A percentile compares a stretch with the other conserved stretches of the same genome.
phyloP scores from a whole-genome alignment of 2,113 vertebrate species.

The Oryzias celebensis region DNA sequence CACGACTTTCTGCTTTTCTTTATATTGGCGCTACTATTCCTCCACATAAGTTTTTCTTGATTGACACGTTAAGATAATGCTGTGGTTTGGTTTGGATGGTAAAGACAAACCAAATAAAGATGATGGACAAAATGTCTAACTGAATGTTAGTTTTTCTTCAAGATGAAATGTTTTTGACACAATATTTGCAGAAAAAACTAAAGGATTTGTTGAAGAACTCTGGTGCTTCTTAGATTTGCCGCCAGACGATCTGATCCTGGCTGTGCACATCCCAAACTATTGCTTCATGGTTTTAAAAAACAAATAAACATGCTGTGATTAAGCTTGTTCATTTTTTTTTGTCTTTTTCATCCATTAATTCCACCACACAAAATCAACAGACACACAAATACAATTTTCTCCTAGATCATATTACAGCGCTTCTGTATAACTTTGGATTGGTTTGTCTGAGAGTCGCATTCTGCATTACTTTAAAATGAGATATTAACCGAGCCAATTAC shows the following conservation, averaged over 20 bases:
- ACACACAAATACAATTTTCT: constrained; percentile 11
- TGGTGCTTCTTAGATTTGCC: no score
- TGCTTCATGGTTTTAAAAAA: not conserved
- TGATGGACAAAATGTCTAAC: no score
- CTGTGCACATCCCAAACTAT: not conserved
- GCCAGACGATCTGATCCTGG: not conserved
- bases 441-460: constrained; percentile 22
- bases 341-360: constrained; percentile 2
- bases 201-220: no score
- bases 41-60: not conserved
- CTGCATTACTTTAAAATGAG: constrained; percentile 30
- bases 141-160: no score
- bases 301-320: constrained; percentile 8
- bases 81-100: constrained; percentile 9
- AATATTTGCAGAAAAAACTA: no score
- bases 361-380: not conserved
- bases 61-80: constrained; percentile 18
- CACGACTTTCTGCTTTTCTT: constrained; percentile 17
- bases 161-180: no score
- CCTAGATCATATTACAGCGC: constrained; percentile 14
- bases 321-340: not conserved
- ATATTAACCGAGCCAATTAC: constrained; percentile 41
- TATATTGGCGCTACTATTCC: not conserved
- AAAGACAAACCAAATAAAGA: no score
- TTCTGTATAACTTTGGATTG: constrained; percentile 22